Evolutionary conservation across 1,140 invertebrate genomes (phyloP).

Genomic region (Octopus bimaculoides): DNA sequence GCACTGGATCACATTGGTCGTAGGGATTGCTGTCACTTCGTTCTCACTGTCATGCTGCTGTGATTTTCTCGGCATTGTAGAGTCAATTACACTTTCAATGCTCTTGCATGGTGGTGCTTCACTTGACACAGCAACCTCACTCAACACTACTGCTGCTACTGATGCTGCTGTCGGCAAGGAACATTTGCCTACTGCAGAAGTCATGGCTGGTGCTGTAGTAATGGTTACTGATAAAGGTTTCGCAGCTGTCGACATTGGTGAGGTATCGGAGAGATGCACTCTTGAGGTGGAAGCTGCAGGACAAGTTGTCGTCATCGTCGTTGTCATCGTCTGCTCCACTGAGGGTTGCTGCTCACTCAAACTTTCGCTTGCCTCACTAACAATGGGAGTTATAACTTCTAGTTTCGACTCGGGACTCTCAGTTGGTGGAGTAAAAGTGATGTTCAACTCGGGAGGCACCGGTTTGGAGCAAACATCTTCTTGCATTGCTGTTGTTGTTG

Average conservation of each 20-base stretch:
- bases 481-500: background rate
- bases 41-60: background rate
- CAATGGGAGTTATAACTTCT: background rate
- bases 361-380: conserved; percentile 17
- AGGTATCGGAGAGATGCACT: conserved; percentile 24
- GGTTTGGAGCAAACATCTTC: background rate
- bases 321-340: conserved; percentile 20
- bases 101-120: background rate
- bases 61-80: too few species aligned
- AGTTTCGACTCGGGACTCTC: too few species aligned
- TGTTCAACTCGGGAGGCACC: background rate
- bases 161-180: conserved; percentile 28
- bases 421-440: background rate
- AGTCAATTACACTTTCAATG: too few species aligned
- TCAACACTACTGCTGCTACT: conserved; percentile 28
- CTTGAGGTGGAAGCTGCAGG: conserved; percentile 20
- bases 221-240: conserved; percentile 21
- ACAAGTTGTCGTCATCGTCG: conserved; percentile 18
- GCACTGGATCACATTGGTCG: background rate
- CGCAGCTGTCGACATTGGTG: conserved; percentile 22
- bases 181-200: conserved; percentile 34
- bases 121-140: conserved; percentile 17
- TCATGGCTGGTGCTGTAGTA: conserved; percentile 28
- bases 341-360: conserved; percentile 21
- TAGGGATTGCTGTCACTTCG: background rate